Evolutionary conservation across 2,888 invertebrate genomes (phyloP), one percentile per base, ranked within the genome.

Genomic region (Melieria picta): DNA sequence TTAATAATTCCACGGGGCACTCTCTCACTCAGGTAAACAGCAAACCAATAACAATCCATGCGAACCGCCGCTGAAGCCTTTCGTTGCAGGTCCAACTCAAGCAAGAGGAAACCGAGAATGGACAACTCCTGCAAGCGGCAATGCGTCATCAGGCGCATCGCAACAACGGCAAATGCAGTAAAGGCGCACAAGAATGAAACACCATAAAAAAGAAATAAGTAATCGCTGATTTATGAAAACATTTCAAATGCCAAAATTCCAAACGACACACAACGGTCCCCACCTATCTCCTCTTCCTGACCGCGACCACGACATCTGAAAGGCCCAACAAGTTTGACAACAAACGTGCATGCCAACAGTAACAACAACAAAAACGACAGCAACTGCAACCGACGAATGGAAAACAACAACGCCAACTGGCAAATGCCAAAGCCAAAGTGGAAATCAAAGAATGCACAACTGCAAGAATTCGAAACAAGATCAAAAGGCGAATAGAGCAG

Each of bases 141-240:
- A 50, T 50, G 50, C 11, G 50, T 10, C 50, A 50, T 50, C 11
- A 11, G 11, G 50, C 9, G 50, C 9, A 11, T 50, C 50, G 10
- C 11, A 50, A 3, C 9, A 50, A 10, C 10, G 50, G 11, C 9
- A 11, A 10, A 50, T 11, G 11, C 9, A 30, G 7, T n/a, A 9
- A 5, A 52, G 13, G 13, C 52, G 13, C 5, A 52, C 52, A 52
- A 52, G 13, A 9, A 52, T 52, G 10, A 5, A 52, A 52, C 10
- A 52, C 11, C 52, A 52, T n/a, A 5, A 52, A 5, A 9, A 52
- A 52, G 1, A 4, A 52, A 52, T 7, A 52, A 52, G 13, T 52
- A 52, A 52, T 52, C 11, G 52, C 52, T 52, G 52, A 52, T 52
- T 52, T 52, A 52, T 52, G 11, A 52, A 52, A 52, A 52, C 52